Evolutionary conservation across 2,113 vertebrate species (phyloP).

Genomic region (Oenanthe oenanthe): DNA sequence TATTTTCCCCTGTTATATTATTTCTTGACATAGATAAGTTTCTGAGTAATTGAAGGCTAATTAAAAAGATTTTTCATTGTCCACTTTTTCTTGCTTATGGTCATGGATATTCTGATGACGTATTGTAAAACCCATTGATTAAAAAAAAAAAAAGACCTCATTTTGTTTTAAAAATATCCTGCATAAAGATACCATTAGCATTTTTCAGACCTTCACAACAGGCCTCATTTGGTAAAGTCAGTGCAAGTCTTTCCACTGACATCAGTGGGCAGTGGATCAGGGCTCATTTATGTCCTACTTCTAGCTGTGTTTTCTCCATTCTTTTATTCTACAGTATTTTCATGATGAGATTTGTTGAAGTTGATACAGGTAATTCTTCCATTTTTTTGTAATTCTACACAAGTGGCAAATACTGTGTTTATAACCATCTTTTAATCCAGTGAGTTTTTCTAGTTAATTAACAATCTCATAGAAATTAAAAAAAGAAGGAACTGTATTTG

Average conservation of each 20-base stretch:
- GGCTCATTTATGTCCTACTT: constrained; percentile 28
- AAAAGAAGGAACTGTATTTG: neutral
- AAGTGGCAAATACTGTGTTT: neutral
- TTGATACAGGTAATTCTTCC: neutral
- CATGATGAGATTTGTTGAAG: neutral
- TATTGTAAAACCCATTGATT: neutral
- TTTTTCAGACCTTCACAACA: constrained; percentile 24
- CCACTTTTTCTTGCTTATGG: neutral
- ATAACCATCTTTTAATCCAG: neutral
- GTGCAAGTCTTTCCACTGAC: constrained; percentile 60
- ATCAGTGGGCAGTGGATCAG: constrained; percentile 56
- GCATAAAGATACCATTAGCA: neutral
- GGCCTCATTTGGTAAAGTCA: constrained; percentile 33
- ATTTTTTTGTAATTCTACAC: neutral
- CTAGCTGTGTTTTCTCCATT: constrained; percentile 40
- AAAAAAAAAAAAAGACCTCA: neutral
- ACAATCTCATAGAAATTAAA: neutral
- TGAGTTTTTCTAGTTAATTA: neutral
- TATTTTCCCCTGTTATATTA: neutral
- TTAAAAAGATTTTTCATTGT: neutral
- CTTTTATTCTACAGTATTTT: constrained; percentile 15
- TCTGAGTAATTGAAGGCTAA: neutral
- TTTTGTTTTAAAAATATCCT: neutral
- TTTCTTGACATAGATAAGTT: neutral
- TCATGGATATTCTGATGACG: neutral